Base-by-base conservation (phyloP, 2,797 vertebrate genomes). In the Synaphobranchus kaupii region DNA sequence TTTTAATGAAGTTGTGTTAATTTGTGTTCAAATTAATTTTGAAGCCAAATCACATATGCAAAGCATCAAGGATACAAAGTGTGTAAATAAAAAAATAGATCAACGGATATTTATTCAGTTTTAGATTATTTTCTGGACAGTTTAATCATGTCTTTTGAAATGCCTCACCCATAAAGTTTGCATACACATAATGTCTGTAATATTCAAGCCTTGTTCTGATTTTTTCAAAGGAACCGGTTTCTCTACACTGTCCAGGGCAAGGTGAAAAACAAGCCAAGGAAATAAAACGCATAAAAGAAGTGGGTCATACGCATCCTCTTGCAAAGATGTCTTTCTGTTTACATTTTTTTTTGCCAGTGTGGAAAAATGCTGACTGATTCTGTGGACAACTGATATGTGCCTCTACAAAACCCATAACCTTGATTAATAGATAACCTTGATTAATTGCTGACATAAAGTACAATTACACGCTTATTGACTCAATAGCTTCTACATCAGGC, bases 381-480 rank as follows among this genome's bases (percentile, higher is more conserved):
- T 89, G 82, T 86, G 86, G 34, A 13, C 92, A 93, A 94, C 90
- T 92, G 93, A 94, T 93, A 94, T 87, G 71, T 93, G 94, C 93
- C 93, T 86, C 82, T 73, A 56, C 86, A 89, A 90, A 84, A 60
- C 71, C 44, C 82, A 86, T 93, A 93, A 95, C 94, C 91, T 94
- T 94, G 93, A 95, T 94, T 87, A 87, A 85, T 52, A 85, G 66
- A 80, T 63, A 82, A 81, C 47, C 68, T 76, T 86, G 86, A 87
- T 86, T 94, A 93, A 95, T 93, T 93, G 91, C 58, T 89, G 93
- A 92, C 92, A 94, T 91, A 92, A 91, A 90, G 92, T 87, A 90
- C 90, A 91, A 94, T 94, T 94, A 94, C 92, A 93, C 92, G 94
- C 91, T 88, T 91, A 94, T 94, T 94, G 94, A 93, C 91, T 93